Base-by-base conservation (phyloP, 2,888 invertebrate genomes). In the Nycteola revayana region DNA sequence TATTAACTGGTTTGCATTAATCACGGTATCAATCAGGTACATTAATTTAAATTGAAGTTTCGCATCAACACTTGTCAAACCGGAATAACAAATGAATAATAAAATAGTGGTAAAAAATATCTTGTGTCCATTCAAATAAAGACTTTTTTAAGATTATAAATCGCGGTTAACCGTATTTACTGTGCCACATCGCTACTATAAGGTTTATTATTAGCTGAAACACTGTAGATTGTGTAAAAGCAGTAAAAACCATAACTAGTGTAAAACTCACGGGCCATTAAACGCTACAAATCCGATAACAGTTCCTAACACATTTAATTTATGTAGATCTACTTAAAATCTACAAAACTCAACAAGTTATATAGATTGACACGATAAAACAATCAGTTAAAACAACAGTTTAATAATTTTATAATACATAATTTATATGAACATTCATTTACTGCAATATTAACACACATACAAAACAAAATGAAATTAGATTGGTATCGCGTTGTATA, bases 401-500 rank as follows among this genome's bases (percentile, higher is more conserved):
- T 54, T 58, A 24, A 55, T 59, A 52, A 53, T 50, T 54, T 58
- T 24, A 55, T 59, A 52, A 53, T 54, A 56, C 25, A 55, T 59
- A 52, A 53, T 51, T 53, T 60, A 56, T 52, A 44, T 42, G 21
- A 49, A 49, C 56, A 54, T 49, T 55, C 59, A 46, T 51, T 57
- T 59, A 57, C 56, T 53, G 52, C 57, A 48, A 45, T 60, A 60
- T 56, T 53, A 56, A 39, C 43, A 30, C 32, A 50, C 30, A 52
- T 39, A 48, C 49, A 42, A 46, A 59, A 52, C 46, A 40, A 34
- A 46, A 31, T 35, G 36, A 56, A 52, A 73, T 71, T 61, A 65
- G 73, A 73, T 74, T 58, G 41, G 42, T 75, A 75, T 75, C 73
- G 49, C 51, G 52, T 57, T 64, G 51, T 63, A 65, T 63, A 74